These are phyloP conservation scores for Cololabis saira DNA, from an alignment of 2,113 vertebrate genomes.

Conservation along the genomic window DNA sequence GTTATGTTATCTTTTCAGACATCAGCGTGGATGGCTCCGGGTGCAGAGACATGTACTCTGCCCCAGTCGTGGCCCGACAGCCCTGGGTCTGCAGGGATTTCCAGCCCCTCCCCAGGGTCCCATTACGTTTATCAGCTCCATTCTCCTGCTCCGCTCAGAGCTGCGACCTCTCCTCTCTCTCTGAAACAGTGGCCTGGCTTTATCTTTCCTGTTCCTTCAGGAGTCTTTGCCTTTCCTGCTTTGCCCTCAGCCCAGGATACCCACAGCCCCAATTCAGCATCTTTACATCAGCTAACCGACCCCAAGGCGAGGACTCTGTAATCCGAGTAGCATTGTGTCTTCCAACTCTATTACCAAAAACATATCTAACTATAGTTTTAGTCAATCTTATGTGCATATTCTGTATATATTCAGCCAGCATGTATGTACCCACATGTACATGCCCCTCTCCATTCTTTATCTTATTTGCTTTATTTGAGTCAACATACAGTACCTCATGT, in stretches of 20 bases:
- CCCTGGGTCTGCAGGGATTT: slow-evolving; percentile 42
- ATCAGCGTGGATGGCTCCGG: slow-evolving; percentile 50
- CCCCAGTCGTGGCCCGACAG: slow-evolving; percentile 65
- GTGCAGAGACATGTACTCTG: slow-evolving; percentile 36
- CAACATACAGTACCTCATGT: slow-evolving; percentile 65
- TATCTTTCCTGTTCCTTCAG: slow-evolving; percentile 50
- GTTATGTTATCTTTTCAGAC: slow-evolving; percentile 41
- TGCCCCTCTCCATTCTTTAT: slow-evolving; percentile 40
- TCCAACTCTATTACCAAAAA: slow-evolving; percentile 72
- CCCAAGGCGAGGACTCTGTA: slow-evolving; percentile 78
- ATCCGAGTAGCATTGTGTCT: slow-evolving; percentile 67
- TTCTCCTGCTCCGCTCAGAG: slow-evolving; percentile 43
- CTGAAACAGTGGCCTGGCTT: slow-evolving; percentile 64
- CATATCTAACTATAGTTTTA: slow-evolving; percentile 44
- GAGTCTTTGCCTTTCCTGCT: slow-evolving; percentile 70
- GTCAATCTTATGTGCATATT: slow-evolving; percentile 60
- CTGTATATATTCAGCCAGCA: slow-evolving; percentile 72
- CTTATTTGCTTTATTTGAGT: slow-evolving; percentile 45
- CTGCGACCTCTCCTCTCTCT: slow-evolving; percentile 44
- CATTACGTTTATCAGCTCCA: slow-evolving; percentile 30
- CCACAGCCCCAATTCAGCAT: slow-evolving; percentile 35
- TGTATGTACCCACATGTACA: slow-evolving; percentile 70
- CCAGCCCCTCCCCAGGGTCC: slow-evolving; percentile 35
- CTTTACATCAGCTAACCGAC: slow-evolving; percentile 57
- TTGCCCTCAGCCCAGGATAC: slow-evolving; percentile 58